A percentile compares a stretch with the other conserved stretches of the same genome.
Conservation (phyloP, 2,113 vertebrate species). For the Oncorhynchus tshawytscha region DNA sequence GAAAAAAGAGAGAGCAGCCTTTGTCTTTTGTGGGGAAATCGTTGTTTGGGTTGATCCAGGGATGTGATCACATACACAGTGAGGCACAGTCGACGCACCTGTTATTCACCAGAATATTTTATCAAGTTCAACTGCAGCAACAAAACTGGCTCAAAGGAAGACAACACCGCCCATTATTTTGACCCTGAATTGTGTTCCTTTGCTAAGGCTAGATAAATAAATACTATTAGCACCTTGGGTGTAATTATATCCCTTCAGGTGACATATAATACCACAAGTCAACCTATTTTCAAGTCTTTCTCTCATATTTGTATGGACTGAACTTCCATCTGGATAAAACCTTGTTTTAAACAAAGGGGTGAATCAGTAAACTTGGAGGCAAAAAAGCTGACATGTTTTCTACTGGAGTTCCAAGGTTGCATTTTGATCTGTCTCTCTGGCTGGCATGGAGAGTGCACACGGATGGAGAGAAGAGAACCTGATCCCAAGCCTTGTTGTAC, state of each 20-base stretch:
- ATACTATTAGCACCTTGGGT: constrained; percentile 57
- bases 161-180: constrained; percentile 51
- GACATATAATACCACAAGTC: constrained; percentile 54
- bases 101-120: constrained; percentile 44
- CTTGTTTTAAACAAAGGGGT: constrained; percentile 26
- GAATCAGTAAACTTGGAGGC: constrained; percentile 19
- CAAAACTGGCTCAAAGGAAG: constrained; percentile 42
- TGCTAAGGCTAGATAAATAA: constrained; percentile 52
- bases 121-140: constrained; percentile 45
- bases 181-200: constrained; percentile 44
- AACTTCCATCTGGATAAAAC: constrained; percentile 32
- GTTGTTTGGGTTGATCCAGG: constrained; percentile 34
- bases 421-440: constrained; percentile 35
- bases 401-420: constrained; percentile 2
- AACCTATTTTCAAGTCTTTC: constrained; percentile 42
- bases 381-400: constrained; percentile 3
- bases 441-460: constrained; percentile 21
- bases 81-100: constrained; percentile 39
- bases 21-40: constrained; percentile 35
- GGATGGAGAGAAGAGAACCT: constrained; percentile 37
- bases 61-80: constrained; percentile 18
- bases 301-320: constrained; percentile 40
- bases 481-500: constrained; percentile 41
- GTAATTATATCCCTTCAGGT: constrained; percentile 64
- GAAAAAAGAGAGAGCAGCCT: constrained; percentile 48